phyloP scores from a whole-genome alignment of 2,113 vertebrate species.

The Acrocephalus kingi region DNA sequence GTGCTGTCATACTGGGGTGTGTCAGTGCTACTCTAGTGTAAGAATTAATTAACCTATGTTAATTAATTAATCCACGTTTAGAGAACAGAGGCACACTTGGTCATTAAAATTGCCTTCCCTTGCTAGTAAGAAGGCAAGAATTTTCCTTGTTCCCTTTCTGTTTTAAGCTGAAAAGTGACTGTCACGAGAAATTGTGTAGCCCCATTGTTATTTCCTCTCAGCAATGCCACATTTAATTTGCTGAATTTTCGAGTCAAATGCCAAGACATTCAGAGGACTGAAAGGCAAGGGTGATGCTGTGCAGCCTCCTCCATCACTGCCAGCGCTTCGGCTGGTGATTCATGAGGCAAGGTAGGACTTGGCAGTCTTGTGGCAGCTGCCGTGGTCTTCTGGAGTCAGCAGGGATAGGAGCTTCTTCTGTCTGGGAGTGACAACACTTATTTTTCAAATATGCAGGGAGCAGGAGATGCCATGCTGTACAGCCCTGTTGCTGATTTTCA shows the following conservation, averaged over 20 bases:
- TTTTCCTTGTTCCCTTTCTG: not conserved
- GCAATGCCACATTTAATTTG: conserved; percentile 55
- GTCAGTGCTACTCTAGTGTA: not conserved
- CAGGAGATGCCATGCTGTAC: not conserved
- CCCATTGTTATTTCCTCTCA: conserved; percentile 44
- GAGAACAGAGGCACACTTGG: not conserved
- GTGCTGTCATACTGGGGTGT: not conserved
- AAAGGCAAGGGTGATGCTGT: conserved; percentile 10
- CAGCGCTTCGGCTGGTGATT: not conserved
- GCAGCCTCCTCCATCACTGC: conserved; percentile 17
- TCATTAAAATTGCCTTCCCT: not conserved
- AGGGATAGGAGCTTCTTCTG: not conserved
- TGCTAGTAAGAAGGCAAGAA: not conserved
- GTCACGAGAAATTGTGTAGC: not conserved
- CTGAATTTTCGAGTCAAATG: conserved; percentile 59
- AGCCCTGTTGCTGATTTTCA: not conserved
- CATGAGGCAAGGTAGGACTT: not conserved
- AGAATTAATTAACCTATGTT: conserved; percentile 45
- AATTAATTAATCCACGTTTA: conserved; percentile 39
- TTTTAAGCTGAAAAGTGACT: conserved; percentile 29
- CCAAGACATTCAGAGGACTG: conserved; percentile 16
- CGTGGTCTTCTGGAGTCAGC: not conserved
- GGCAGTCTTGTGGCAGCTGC: not conserved
- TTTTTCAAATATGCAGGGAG: not conserved
- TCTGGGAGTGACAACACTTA: not conserved